These are phyloP conservation scores for Sebastiscus albofasciatus DNA, from an alignment of 2,797 vertebrate species.

Conservation along the genomic window DNA sequence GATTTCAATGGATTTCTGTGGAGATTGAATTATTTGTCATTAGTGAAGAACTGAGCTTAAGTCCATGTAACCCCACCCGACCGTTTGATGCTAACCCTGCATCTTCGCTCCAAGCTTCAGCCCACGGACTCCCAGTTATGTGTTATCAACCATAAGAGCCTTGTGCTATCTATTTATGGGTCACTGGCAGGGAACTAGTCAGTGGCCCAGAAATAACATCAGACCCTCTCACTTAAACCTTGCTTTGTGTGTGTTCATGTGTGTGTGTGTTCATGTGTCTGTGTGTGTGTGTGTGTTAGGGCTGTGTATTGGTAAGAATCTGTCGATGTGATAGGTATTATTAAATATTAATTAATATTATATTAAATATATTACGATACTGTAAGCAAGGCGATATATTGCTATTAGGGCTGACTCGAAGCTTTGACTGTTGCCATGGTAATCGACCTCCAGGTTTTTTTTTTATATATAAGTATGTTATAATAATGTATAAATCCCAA, in stretches of 20 bases:
- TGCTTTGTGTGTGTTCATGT: neutral
- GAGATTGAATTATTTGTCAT: constrained; percentile 33
- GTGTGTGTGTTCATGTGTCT: neutral
- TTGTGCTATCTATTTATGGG: constrained; percentile 61
- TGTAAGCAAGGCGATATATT: too few species aligned
- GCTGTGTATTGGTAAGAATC: too few species aligned
- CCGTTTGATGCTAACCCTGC: neutral
- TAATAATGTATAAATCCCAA: too few species aligned
- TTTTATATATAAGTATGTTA: fast-evolving
- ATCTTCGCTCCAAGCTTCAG: constrained; percentile 22
- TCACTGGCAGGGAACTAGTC: constrained; percentile 47
- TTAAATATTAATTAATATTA: too few species aligned
- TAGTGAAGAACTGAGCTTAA: constrained; percentile 8
- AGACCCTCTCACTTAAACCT: constrained; percentile 28
- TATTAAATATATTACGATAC: too few species aligned
- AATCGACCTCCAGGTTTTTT: too few species aligned
- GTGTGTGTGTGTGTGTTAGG: neutral
- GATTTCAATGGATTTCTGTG: constrained; percentile 22
- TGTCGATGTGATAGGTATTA: too few species aligned
- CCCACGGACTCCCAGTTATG: constrained; percentile 35
- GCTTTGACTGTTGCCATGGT: too few species aligned
- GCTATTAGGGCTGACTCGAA: too few species aligned
- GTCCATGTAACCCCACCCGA: neutral
- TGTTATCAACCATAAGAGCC: constrained; percentile 53
- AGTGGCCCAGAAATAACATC: constrained; percentile 62